phyloP scores from a whole-genome alignment of 92 coral and sea anemone species.

The Scolanthus callimorphus region DNA sequence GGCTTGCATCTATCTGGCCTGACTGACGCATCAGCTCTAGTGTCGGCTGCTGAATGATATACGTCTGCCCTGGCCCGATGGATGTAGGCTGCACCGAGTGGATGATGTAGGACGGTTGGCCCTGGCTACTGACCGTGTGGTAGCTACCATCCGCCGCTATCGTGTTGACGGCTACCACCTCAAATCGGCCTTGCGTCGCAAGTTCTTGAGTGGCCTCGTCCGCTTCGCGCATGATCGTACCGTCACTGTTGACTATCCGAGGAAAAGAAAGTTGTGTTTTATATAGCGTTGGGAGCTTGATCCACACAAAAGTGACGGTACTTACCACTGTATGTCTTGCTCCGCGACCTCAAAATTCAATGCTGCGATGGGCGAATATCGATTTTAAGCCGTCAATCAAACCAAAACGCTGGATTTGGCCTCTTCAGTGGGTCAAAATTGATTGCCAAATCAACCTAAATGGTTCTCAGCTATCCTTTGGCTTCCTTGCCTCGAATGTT shows the following conservation, averaged over 20 bases:
- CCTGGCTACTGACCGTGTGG: slow-evolving; percentile 31
- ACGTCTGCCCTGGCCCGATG: slow-evolving; percentile 75
- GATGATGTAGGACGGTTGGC: slow-evolving; percentile 77
- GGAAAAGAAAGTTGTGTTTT: not conserved
- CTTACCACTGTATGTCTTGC: too few species aligned
- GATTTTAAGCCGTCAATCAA: too few species aligned
- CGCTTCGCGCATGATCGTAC: slow-evolving; percentile 60
- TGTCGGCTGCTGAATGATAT: slow-evolving; percentile 80
- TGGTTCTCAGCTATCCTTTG: too few species aligned
- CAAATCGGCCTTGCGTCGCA: slow-evolving; percentile 51
- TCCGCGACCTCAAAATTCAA: too few species aligned
- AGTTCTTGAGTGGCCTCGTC: slow-evolving; percentile 37
- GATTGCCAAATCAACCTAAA: too few species aligned
- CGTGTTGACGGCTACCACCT: slow-evolving; percentile 68
- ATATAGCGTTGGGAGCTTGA: too few species aligned
- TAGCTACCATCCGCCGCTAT: slow-evolving; percentile 49
- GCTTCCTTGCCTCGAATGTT: too few species aligned
- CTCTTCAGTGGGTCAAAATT: too few species aligned
- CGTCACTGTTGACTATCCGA: slow-evolving; percentile 72
- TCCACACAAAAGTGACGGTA: too few species aligned
- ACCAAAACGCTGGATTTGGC: too few species aligned
- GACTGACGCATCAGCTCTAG: slow-evolving; percentile 52
- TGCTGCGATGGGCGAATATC: too few species aligned
- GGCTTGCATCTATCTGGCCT: slow-evolving; percentile 37
- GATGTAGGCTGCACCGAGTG: slow-evolving; percentile 62